Base-by-base conservation (phyloP, 2,113 vertebrate species). In the Cathartes aura region DNA sequence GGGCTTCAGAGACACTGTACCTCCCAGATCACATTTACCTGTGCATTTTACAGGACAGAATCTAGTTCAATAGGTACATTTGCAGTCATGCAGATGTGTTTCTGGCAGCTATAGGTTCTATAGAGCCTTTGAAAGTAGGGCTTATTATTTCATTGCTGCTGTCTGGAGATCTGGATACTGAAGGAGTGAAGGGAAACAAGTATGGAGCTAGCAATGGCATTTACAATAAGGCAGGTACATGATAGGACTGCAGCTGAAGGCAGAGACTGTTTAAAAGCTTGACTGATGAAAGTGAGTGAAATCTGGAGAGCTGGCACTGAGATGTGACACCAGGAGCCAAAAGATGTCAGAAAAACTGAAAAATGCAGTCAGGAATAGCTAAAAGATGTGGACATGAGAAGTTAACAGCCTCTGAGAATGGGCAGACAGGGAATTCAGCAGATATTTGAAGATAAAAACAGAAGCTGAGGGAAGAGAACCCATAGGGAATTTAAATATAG, bases 391-490 rank as follows among this genome's bases (percentile, higher is more conserved):
- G 81, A 87, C 73, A 81, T 55, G 42, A 88, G 71, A 91, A 18
- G 32, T 67, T 87, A 97, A 89, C 67, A 80, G 23, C 53, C 45
- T 94, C 81, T 90, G 58, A 89, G 63, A 95, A 95, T 59, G 56
- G 79, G 29, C 47, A 92, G 47, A 64, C 71, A 73, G 72, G 48
- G 81, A 96, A 95, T 90, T 90, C 89, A 72, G 82, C 45, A 86
- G 85, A 96, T 82, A 93, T 84, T 59, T 96, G 90, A 93, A 93
- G 81, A 89, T 60, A 58, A 95, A 79, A 95, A 93, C 52, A 76
- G 32, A 93, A 91, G 60, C 81, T 87, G 76, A 90, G 82, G 79
- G 84, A 94, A 67, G 7, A 80, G 58, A 94, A 73, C 6, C 24
- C 8, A 45, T 0, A 3, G 58, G 53, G 70, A 89, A 93, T 96